A percentile compares a stretch with the other conserved stretches of the same genome.
These are phyloP conservation scores for Orbicella faveolata DNA, from an alignment of 64 coral and sea anemone species.

Conservation along the genomic window DNA sequence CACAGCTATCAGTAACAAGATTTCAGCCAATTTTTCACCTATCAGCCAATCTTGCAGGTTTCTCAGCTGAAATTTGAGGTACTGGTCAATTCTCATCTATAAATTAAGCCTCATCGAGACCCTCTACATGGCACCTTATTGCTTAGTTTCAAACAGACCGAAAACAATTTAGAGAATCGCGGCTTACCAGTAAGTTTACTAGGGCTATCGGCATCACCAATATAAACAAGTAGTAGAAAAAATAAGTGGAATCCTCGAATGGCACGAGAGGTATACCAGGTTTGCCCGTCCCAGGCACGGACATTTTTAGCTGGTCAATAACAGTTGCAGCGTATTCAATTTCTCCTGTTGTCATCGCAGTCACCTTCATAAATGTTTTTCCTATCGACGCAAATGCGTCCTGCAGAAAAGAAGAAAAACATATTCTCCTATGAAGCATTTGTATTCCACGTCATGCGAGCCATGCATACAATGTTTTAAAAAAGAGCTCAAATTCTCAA, in stretches of 20 bases:
- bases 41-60: too few relatives aligned
- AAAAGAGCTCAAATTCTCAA: too few relatives aligned
- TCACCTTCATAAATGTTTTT: slow-evolving; percentile 49
- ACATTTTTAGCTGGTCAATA: slow-evolving; percentile 18
- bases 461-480: too few relatives aligned
- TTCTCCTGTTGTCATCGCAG: slow-evolving; percentile 69
- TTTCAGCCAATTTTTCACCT: too few relatives aligned
- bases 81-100: too few relatives aligned
- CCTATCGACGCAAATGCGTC: slow-evolving; percentile 30
- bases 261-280: slow-evolving; percentile 16
- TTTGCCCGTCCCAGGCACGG: not conserved
- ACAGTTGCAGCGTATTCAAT: slow-evolving; percentile 49
- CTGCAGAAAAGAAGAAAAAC: slow-evolving; percentile 7
- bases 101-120: too few relatives aligned
- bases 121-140: too few relatives aligned
- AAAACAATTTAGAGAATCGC: not conserved
- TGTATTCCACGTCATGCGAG: too few relatives aligned
- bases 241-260: slow-evolving; percentile 34
- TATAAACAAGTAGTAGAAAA: slow-evolving; percentile 59
- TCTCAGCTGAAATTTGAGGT: too few relatives aligned
- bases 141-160: not conserved
- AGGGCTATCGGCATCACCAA: slow-evolving; percentile 65
- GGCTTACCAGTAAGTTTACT: slow-evolving; percentile 66
- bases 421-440: too few relatives aligned
- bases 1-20: too few relatives aligned